Percentiles rank a stretch among this genome's conserved stretches.
Conservation (phyloP, 2,797 vertebrate species). For the Xiphophorus birchmanni region DNA sequence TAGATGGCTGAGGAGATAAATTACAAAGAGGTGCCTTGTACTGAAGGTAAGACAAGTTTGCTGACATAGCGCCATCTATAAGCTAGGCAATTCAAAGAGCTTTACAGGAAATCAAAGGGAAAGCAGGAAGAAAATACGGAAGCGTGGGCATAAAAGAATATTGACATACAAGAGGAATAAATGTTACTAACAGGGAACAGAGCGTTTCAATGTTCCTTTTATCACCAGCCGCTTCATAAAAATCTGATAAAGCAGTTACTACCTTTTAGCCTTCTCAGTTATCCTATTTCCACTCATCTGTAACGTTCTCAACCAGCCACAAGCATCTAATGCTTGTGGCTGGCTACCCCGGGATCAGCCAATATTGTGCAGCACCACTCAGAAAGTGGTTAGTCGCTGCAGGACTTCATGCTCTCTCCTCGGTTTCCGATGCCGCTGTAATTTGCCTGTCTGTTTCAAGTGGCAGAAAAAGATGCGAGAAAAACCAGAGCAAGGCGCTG, state of each 20-base stretch:
- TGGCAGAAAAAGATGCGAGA: slow-evolving; percentile 39
- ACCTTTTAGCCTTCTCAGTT: slow-evolving; percentile 9
- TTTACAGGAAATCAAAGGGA: not conserved
- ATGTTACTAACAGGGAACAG: not conserved
- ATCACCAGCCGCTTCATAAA: not conserved
- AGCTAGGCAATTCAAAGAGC: not conserved
- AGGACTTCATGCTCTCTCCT: slow-evolving; percentile 43
- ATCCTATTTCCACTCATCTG: slow-evolving; percentile 22
- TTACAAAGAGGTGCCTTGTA: not conserved
- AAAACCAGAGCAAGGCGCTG: slow-evolving; percentile 46
- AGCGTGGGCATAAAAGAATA: not conserved
- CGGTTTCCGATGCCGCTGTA: slow-evolving; percentile 40
- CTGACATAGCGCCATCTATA: not conserved
- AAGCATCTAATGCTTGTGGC: slow-evolving; percentile 15
- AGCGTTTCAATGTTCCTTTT: not conserved
- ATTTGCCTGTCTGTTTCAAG: slow-evolving; percentile 57
- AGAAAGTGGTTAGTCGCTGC: slow-evolving; percentile 6
- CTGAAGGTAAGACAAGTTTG: not conserved
- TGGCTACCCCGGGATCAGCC: slow-evolving; percentile 17
- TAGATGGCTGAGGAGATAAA: not conserved
- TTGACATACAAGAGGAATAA: not conserved
- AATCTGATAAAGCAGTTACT: not conserved
- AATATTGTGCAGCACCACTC: slow-evolving; percentile 12
- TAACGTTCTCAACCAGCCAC: slow-evolving; percentile 30
- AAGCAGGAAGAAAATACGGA: not conserved